A percentile compares a stretch with the other conserved stretches of the same genome.
Evolutionary conservation across 1,140 invertebrate genomes (phyloP).

Genomic region (Polyergus mexicanus): DNA sequence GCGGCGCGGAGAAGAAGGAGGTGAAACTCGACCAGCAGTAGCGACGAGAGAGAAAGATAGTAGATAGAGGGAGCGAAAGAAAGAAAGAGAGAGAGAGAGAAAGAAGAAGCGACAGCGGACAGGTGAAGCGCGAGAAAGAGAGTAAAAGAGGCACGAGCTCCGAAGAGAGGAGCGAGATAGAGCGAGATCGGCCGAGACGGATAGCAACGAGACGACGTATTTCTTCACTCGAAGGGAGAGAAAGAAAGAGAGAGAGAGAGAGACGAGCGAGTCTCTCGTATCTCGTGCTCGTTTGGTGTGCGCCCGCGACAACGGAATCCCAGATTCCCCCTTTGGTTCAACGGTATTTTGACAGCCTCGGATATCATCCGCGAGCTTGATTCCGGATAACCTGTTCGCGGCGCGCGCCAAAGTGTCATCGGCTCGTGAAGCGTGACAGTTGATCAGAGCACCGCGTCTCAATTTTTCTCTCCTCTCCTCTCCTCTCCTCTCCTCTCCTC

Average conservation of each 20-base stretch:
- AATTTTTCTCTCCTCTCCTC: background rate
- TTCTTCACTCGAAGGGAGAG: background rate
- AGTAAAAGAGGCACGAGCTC: slow-evolving; percentile 21
- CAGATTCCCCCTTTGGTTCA: background rate
- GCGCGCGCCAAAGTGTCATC: slow-evolving; percentile 29
- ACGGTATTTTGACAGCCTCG: slow-evolving; percentile 6
- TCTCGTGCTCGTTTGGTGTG: slow-evolving; percentile 1
- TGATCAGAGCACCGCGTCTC: background rate
- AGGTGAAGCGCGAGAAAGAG: slow-evolving; percentile 23
- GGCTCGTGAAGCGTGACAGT: slow-evolving; percentile 64
- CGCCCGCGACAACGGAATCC: background rate
- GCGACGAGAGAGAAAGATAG: background rate
- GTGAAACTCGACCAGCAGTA: slow-evolving; percentile 55
- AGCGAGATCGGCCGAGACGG: slow-evolving; percentile 5
- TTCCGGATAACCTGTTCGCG: slow-evolving; percentile 60
- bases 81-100: slow-evolving; percentile 24
- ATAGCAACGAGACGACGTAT: background rate
- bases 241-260: too few relatives aligned
- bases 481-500: background rate
- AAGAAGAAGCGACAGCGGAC: background rate
- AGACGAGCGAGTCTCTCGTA: background rate
- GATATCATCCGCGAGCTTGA: slow-evolving; percentile 1
- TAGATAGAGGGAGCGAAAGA: background rate
- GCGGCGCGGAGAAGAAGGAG: slow-evolving; percentile 8
- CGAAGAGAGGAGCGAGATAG: background rate